Evolutionary conservation across 2,797 vertebrate genomes (phyloP), one percentile per base, ranked within the genome.

Genomic region (Silurus aristotelis): DNA sequence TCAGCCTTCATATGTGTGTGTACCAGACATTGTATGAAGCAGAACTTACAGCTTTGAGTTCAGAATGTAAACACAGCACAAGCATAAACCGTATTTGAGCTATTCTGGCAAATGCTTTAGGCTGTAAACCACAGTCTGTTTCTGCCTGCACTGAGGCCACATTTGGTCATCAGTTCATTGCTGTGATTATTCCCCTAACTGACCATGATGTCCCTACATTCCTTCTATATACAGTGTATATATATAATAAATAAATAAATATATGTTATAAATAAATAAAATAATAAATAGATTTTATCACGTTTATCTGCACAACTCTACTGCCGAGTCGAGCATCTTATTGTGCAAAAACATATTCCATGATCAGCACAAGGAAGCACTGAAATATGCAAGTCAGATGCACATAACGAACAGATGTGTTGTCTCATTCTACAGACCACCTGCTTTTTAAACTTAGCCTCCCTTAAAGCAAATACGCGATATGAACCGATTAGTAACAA

Each of bases 311-410:
- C 25, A 77, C 48, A 55, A 55, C 52, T 15, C 0, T 31, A 10
- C 48, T 8, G 22, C 22, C 52, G 14, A 77, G 52, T 60, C 27
- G 15, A 60, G 52, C 1, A 48, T 31, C 14, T 20, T 78, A 20
- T 38, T 78, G n/a, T 78, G 56, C 56, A 61, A 78, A 78, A 78
- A 61, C 22, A 78, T 61, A 61, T 43, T 61, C 76, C 58, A 43
- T 61, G 58, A 63, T 78, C 31, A 61, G 20, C 52, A 76, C 73
- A 27, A 9, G 72, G n/a, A 56, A 27, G 52, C 27, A 6, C 31
- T 61, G 19, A 60, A 78, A 61, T 22, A 14, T 5, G 31, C 10
- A 43, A 78, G 55, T 77, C 27, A 2, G 8, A 58, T 2, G 76
- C 61, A 9, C 76, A 78, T 56, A 78, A 78, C 19, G 60, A 61